Evolutionary conservation across 2,888 invertebrate species (phyloP), one percentile per base, ranked within the genome.

Genomic region (Tetragnatha montana): DNA sequence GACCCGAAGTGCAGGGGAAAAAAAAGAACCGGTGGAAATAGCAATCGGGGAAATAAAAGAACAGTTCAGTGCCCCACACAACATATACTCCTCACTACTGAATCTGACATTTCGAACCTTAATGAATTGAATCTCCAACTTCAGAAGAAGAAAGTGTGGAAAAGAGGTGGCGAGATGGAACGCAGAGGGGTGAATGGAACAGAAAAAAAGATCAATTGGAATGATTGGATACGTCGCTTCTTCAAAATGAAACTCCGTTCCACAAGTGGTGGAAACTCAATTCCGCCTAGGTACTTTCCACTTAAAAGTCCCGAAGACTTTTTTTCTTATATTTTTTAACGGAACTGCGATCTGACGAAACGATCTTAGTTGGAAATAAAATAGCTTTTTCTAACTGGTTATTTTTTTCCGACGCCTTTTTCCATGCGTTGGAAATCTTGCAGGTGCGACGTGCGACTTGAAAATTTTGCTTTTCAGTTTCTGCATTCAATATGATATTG

Each of bases 231-330:
- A 70, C 87, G 75, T 78, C 81, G 50, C 75, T 76, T 88, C 82
- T 81, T 88, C 82, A 88, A 88, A 88, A 82, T 88, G 87, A 88
- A 88, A 88, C 87, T 75, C 51, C 35, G 82, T 76, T 78, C 87
- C 78, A 88, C 87, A 88, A 88, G 87, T 88, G 82, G 87, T 88
- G 75, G 87, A 88, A 88, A 88, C 87, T 88, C 87, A 88, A 88
- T 88, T 88, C 76, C 87, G 50, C 68, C 81, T 51, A 82, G 87
- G 81, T 88, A 82, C 81, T 88, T 82, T 82, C 87, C 76, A 78
- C 81, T 88, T 88, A 88, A 88, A 75, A 81, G 71, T 78, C 81
- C 35, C 51, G 50, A 70, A 85, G 78, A 70, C 19, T 50, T 69
- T 85, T 85, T 85, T 35, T 35, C 4, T 35, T 35, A 35, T 35